These are phyloP conservation scores for Maniola jurtina DNA, from an alignment of 1,140 invertebrate species.

Conservation along the genomic window DNA sequence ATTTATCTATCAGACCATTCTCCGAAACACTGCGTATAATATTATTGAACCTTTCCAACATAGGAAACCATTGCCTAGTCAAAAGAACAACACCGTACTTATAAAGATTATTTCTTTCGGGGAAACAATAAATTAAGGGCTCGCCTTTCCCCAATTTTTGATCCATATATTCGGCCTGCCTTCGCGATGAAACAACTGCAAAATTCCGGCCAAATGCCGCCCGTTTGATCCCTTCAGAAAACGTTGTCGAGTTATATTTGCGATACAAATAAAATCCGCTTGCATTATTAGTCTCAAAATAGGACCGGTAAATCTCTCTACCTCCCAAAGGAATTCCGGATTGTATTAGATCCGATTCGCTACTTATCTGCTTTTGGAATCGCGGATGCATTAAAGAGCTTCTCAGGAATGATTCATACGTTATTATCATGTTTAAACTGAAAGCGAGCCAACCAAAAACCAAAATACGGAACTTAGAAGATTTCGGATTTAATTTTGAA, in stretches of 20 bases:
- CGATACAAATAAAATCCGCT: conserved; percentile 70
- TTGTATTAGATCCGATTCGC: conserved; percentile 63
- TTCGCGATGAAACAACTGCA: conserved; percentile 67
- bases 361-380: conserved; percentile 73
- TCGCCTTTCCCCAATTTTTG: conserved; percentile 66
- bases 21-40: conserved; percentile 73
- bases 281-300: conserved; percentile 72
- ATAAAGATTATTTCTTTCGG: conserved; percentile 48
- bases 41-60: conserved; percentile 66
- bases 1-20: conserved; percentile 75
- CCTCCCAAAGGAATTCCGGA: conserved; percentile 68
- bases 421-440: conserved; percentile 73
- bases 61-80: conserved; percentile 69
- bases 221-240: conserved; percentile 61
- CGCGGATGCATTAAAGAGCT: conserved; percentile 76
- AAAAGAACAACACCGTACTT: conserved; percentile 9
- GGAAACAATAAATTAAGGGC: conserved; percentile 66
- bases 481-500: conserved; percentile 64
- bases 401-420: conserved; percentile 74
- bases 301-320: conserved; percentile 67
- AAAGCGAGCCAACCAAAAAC: conserved; percentile 74
- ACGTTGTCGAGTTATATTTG: conserved; percentile 68
- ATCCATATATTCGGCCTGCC: conserved; percentile 68
- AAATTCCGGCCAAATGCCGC: conserved; percentile 65
- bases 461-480: conserved; percentile 65